These are phyloP conservation scores for Acestrorhynchus altus DNA, from an alignment of 2,797 vertebrate genomes.

Conservation along the genomic window DNA sequence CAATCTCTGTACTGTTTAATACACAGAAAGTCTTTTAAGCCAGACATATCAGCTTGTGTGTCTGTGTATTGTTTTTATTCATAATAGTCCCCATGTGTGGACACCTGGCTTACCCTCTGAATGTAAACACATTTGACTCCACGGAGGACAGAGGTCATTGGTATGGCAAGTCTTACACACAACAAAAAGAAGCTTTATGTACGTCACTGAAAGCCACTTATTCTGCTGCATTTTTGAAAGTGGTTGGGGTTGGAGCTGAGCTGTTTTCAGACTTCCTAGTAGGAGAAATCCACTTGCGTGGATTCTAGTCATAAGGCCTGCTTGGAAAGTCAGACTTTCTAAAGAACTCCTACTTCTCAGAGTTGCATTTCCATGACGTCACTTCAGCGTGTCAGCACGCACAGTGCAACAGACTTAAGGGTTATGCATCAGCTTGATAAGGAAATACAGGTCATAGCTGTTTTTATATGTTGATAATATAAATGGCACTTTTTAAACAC, in stretches of 20 bases:
- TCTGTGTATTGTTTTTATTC: conserved; percentile 34
- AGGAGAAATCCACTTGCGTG: not conserved
- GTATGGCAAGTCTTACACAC: conserved; percentile 5
- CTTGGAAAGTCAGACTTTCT: too few relatives aligned
- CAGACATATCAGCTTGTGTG: conserved; percentile 16
- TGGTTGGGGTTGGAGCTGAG: not conserved
- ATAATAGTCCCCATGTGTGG: conserved; percentile 6
- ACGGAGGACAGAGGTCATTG: conserved; percentile 18
- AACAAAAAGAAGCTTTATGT: conserved; percentile 29
- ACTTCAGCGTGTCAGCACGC: not conserved
- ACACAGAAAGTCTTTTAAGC: conserved; percentile 14
- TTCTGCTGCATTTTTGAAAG: not conserved
- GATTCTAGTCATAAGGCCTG: too few relatives aligned
- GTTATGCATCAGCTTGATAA: too few relatives aligned
- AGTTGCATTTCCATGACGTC: not conserved
- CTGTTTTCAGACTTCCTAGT: not conserved
- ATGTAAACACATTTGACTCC: conserved; percentile 38
- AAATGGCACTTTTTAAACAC: too few relatives aligned
- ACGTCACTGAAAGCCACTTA: conserved; percentile 24
- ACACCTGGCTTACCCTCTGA: conserved; percentile 17
- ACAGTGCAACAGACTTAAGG: not conserved
- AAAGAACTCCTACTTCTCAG: not conserved
- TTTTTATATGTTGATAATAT: too few relatives aligned
- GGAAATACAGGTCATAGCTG: too few relatives aligned
- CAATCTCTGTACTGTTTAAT: conserved; percentile 27